These are phyloP conservation scores for Fregetta grallaria DNA, from an alignment of 2,113 vertebrate genomes.

Conservation along the genomic window DNA sequence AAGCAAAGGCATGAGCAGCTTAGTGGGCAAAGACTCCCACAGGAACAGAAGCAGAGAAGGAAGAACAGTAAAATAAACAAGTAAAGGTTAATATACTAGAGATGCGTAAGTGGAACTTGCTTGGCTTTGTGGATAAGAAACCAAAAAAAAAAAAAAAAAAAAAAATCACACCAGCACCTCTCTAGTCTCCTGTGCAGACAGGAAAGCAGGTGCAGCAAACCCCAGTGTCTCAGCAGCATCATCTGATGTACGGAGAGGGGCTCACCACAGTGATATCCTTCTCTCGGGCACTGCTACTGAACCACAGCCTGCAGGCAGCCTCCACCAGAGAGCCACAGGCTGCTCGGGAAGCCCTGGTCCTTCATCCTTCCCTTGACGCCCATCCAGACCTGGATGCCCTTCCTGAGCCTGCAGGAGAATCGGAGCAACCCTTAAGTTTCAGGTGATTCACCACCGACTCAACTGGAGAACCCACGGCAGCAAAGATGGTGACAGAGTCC, in stretches of 20 bases:
- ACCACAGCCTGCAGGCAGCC: neutral
- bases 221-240: neutral
- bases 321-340: neutral
- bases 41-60: neutral
- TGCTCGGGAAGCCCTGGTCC: neutral
- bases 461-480: neutral
- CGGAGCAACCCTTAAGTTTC: neutral
- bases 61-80: neutral
- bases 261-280: neutral
- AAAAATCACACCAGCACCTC: neutral
- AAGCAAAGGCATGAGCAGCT: neutral
- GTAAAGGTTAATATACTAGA: neutral
- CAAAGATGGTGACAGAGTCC: neutral
- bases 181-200: neutral
- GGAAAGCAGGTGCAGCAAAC: neutral
- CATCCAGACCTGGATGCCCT: neutral
- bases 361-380: neutral
- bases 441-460: neutral
- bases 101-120: neutral
- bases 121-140: neutral
- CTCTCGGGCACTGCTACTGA: neutral
- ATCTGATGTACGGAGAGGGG: neutral
- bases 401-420: neutral
- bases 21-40: neutral
- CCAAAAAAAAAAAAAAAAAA: neutral